Evolutionary conservation across 53 echinoderm and acorn worm genomes (phyloP), one percentile per base, ranked within the genome.

Genomic region (Pentamera pediparva): DNA sequence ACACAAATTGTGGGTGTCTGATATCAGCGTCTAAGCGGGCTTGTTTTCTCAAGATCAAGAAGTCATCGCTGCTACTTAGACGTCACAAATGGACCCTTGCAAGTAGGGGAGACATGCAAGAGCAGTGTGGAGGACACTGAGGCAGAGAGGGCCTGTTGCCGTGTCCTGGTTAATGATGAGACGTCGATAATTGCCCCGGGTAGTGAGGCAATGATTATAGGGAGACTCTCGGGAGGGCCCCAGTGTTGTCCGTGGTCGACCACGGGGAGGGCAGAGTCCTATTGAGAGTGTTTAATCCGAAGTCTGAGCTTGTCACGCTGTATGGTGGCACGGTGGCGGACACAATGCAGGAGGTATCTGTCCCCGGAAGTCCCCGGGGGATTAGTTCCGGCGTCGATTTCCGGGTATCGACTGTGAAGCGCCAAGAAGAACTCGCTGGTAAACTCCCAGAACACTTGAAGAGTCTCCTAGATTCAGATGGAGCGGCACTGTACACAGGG

Each of bases 161-260:
- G 20, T 2, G 19, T 63, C 8, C 0, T 8, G 21, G 37, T 63
- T 6, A n/a, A n/a, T n/a, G 22, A 18, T 12, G 63, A 63, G 0
- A 63, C 63, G 2, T 21, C 25, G 36, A 39, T 63, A 13, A 19
- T 63, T 63, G 63, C 63, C 21, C 38, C 63, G 19, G 63, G 20
- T 2, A 6, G 5, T 37, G 63, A 63, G 63, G 11, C 39, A 22
- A 20, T 63, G 63, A 20, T 4, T 21, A 6, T 18, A 20, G 63
- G 63, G 22, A n/a, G 21, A 37, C 20, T 61, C 36, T 35, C 62
- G 4, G 62, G 9, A 1, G 35, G 62, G 4, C 36, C 36, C 0
- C 62, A 1, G 35, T 4, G 26, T 6, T 58, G 59, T n/a, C n/a
- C n/a, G n/a, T n/a, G n/a, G n/a, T n/a, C n/a, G n/a, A n/a, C n/a